Evolutionary conservation across 2,113 vertebrate species (phyloP).

Genomic region (Isurus oxyrinchus): DNA sequence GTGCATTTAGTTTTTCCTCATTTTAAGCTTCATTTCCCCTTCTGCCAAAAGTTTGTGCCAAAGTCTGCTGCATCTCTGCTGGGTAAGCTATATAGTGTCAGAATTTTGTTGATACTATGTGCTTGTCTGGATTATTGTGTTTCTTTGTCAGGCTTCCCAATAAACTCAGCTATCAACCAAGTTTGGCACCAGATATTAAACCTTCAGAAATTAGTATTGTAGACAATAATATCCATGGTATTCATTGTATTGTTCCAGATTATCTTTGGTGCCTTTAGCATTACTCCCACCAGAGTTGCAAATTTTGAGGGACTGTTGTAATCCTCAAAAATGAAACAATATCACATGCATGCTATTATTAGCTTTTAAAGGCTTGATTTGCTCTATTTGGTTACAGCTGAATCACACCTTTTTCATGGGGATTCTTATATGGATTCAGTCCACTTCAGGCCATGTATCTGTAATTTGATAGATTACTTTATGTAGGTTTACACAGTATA

Average conservation of each 20-base stretch:
- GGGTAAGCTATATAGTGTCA: not conserved
- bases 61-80: not conserved
- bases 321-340: not conserved
- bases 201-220: not conserved
- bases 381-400: not conserved
- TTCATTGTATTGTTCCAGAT: not conserved
- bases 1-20: not conserved
- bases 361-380: not conserved
- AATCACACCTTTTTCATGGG: not conserved
- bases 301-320: not conserved
- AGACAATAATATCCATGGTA: not conserved
- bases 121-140: not conserved
- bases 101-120: not conserved
- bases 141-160: not conserved
- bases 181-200: not conserved
- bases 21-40: not conserved
- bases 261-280: not conserved
- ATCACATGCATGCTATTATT: not conserved
- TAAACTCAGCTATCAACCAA: not conserved
- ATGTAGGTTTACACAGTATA: not conserved
- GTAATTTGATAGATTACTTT: not conserved
- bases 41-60: not conserved
- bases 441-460: not conserved
- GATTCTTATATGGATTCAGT: not conserved
- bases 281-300: not conserved